Conservation (phyloP, 2,113 vertebrate genomes). For the Alces alces region DNA sequence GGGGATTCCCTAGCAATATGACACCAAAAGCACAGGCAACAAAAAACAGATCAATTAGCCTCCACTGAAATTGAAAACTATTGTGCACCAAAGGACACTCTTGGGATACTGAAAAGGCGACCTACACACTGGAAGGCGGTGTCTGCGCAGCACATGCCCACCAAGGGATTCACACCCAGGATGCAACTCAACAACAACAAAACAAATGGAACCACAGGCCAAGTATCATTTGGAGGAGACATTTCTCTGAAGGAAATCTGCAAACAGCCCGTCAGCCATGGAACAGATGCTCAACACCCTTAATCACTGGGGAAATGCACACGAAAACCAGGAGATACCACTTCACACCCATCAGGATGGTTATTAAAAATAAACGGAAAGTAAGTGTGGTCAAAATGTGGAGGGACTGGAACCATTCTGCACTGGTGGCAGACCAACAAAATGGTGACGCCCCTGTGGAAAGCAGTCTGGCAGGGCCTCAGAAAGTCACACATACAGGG, state of each 20-base stretch:
- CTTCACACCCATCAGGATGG: not conserved
- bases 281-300: not conserved
- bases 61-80: not conserved
- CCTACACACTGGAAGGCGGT: not conserved
- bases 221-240: not conserved
- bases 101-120: not conserved
- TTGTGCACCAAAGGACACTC: not conserved
- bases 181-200: not conserved
- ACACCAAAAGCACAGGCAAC: not conserved
- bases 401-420: not conserved
- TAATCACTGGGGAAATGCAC: not conserved
- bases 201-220: not conserved
- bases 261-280: not conserved
- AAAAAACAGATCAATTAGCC: not conserved
- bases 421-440: not conserved
- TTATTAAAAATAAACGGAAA: not conserved
- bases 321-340: not conserved
- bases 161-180: not conserved
- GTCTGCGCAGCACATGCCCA: not conserved
- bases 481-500: not conserved
- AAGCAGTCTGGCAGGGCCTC: not conserved
- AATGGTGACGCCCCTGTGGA: not conserved
- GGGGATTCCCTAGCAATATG: not conserved
- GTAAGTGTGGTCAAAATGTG: not conserved
- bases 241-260: not conserved